Percentiles rank a stretch among this genome's conserved stretches.
Conservation (phyloP, 2,797 vertebrate genomes). For the Crocidura indochinensis region DNA sequence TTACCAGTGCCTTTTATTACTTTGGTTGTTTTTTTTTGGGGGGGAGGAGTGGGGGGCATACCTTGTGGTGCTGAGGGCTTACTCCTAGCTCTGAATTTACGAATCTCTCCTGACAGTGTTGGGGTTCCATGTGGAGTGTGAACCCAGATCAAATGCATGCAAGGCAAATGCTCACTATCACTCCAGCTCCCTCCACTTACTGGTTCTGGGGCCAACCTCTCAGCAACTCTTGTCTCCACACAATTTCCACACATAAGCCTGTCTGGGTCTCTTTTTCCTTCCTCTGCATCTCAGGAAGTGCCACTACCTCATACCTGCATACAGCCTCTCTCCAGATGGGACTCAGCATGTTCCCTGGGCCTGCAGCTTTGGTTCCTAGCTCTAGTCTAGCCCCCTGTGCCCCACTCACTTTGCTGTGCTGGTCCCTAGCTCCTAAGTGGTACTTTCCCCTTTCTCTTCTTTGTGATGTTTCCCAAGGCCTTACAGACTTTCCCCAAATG, state of each 20-base stretch:
- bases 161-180: too few relatives aligned
- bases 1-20: too few relatives aligned
- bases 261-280: not conserved
- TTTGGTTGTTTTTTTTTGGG: too few relatives aligned
- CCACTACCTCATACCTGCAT: not conserved
- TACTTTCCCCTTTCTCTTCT: too few relatives aligned
- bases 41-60: too few relatives aligned
- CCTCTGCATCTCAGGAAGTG: not conserved
- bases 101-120: too few relatives aligned
- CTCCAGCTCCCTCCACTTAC: too few relatives aligned
- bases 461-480: not conserved
- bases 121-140: too few relatives aligned
- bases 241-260: not conserved
- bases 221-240: not conserved
- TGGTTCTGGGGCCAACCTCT: not conserved
- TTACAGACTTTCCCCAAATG: not conserved
- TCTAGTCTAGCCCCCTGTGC: not conserved
- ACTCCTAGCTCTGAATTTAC: too few relatives aligned
- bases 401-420: conserved; percentile 7
- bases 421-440: too few relatives aligned
- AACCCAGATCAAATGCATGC: too few relatives aligned
- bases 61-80: too few relatives aligned
- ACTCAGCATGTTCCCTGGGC: not conserved
- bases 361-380: not conserved
- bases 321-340: not conserved